Evolutionary conservation across 2,113 vertebrate genomes (phyloP), one percentile per base, ranked within the genome.

Genomic region (Fregetta grallaria): DNA sequence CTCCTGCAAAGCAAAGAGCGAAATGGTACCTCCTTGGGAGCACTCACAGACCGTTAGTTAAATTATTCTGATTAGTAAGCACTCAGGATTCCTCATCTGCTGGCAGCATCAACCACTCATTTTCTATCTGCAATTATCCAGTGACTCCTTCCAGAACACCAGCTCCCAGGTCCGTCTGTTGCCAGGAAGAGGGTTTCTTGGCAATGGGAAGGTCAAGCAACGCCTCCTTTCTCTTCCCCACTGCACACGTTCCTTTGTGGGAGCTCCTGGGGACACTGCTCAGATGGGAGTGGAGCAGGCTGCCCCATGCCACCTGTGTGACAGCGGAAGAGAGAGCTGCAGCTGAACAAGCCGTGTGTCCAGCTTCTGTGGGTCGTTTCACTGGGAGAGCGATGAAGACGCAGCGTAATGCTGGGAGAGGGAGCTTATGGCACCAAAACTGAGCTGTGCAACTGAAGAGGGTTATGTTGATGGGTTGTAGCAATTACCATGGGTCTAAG

Each of bases 1-100:
- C 42, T 99, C 99, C 99, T 99, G 94, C 85, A 98, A 97, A 95
- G 96, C 62, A 95, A 66, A 95, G 73, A 87, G 29, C 83, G 96
- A 82, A 92, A 76, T 88, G 74, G 89, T 68, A 91, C 47, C 61
- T 93, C 72, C 80, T 63, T 7, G 0, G 83, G 5, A 96, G 88
- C 73, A 73, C 73, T 95, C 79, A 29, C 30, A 70, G 72, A 53
- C 82, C 3, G 2, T 77, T 66, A 72, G 45, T 45, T 55, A 76
- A 86, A 94, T 97, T 86, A 82, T 58, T 68, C 82, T 82, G 70
- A 94, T 87, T 88, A 96, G 67, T 6, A 90, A 86, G 95, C 92
- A 95, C 55, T 92, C 68, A 71, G 75, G 67, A 83, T 49, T 73
- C 71, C 67, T 86, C 89, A 94, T 88, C 72, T 67, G 74, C 84